Evolutionary conservation across 2,113 vertebrate genomes (phyloP).

Genomic region (Alaudala cheleensis): DNA sequence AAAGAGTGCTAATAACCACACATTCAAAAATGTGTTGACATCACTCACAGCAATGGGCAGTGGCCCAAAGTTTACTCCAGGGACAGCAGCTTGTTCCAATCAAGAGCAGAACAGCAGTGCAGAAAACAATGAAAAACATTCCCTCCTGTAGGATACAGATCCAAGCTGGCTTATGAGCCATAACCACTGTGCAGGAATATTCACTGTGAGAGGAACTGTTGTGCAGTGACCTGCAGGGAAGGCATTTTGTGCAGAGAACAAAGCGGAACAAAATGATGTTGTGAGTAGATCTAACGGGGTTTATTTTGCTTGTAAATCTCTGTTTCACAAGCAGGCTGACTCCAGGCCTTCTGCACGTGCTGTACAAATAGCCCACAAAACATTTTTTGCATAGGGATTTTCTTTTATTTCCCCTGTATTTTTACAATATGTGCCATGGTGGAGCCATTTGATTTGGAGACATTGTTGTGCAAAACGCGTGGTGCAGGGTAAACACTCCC

Average conservation of each 20-base stretch:
- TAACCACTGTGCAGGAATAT: background rate
- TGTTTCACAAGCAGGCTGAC: background rate
- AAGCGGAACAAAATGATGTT: background rate
- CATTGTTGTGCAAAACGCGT: background rate
- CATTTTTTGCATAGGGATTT: background rate
- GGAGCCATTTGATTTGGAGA: background rate
- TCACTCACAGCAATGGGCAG: conserved; percentile 49
- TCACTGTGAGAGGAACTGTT: background rate
- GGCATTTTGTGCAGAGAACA: background rate
- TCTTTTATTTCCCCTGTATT: background rate
- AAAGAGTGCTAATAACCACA: conserved; percentile 49
- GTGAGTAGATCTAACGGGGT: background rate
- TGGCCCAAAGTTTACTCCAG: conserved; percentile 26
- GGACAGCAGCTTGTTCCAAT: conserved; percentile 64
- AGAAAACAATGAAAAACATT: conserved; percentile 49
- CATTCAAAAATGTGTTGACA: conserved; percentile 64
- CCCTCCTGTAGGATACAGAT: background rate
- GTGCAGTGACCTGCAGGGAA: background rate
- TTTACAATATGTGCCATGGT: background rate
- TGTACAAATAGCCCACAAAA: background rate
- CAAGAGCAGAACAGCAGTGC: conserved; percentile 16
- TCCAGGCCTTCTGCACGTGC: background rate
- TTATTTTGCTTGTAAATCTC: accelerated
- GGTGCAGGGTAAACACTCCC: background rate
- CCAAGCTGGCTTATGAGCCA: background rate